Evolutionary conservation across 2,113 vertebrate species (phyloP).

Genomic region (Amphiprion ocellaris): DNA sequence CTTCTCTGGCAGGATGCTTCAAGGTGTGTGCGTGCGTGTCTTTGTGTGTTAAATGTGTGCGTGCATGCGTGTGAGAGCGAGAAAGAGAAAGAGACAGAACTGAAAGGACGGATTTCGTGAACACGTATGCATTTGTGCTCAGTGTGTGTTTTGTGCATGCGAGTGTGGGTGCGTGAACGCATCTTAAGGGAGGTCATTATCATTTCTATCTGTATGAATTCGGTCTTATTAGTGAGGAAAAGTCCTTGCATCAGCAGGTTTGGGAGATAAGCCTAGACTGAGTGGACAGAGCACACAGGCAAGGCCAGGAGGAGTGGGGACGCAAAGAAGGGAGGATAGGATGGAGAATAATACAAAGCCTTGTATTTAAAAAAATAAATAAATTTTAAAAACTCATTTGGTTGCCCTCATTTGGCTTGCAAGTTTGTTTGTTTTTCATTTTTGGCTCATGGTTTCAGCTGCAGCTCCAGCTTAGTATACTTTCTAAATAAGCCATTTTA

Average conservation of each 20-base stretch:
- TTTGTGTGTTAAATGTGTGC: background rate
- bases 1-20: conserved; percentile 18
- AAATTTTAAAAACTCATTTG: background rate
- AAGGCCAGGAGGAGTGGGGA: conserved; percentile 40
- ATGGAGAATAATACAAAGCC: background rate
- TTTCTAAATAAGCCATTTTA: background rate
- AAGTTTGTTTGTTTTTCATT: background rate
- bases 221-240: conserved; percentile 56
- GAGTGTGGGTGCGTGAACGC: conserved; percentile 26
- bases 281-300: conserved; percentile 35
- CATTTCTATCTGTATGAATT: conserved; percentile 67
- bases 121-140: conserved; percentile 14
- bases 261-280: conserved; percentile 23
- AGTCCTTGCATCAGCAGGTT: conserved; percentile 69
- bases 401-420: conserved; percentile 5
- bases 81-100: background rate
- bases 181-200: conserved; percentile 82
- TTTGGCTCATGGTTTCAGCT: conserved; percentile 6
- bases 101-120: background rate
- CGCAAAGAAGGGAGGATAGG: background rate
- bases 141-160: conserved; percentile 9
- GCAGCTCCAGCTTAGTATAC: background rate
- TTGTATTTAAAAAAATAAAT: conserved; percentile 17
- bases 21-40: conserved; percentile 8
- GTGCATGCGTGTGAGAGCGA: background rate